Conservation (phyloP, 2,797 vertebrate species). For the Alectoris magna region DNA sequence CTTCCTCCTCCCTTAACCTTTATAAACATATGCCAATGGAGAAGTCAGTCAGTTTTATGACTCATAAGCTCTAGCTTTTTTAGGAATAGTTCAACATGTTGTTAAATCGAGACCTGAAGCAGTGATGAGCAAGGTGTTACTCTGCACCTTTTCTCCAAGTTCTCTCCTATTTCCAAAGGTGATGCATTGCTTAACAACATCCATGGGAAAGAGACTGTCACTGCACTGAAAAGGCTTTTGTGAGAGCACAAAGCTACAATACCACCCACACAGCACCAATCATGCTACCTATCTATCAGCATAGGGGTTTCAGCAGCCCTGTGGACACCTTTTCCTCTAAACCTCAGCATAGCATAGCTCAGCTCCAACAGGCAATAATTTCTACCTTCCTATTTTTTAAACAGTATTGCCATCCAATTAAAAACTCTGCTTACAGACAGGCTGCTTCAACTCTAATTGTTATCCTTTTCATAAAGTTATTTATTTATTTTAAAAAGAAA, state of each 20-base stretch:
- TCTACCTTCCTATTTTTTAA: neutral
- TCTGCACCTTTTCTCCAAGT: neutral
- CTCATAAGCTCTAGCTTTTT: neutral
- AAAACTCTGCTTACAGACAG: neutral
- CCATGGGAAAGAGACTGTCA: neutral
- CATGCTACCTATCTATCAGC: rapidly evolving
- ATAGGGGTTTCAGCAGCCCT: neutral
- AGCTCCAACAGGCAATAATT: neutral
- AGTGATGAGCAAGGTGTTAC: neutral
- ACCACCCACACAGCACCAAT: neutral
- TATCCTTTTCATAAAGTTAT: neutral
- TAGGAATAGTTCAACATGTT: neutral
- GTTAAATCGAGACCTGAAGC: neutral
- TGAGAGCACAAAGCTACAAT: neutral
- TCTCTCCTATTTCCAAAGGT: neutral
- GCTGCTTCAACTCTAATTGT: neutral
- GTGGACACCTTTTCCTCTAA: neutral
- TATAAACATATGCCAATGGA: neutral
- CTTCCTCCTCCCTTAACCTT: neutral
- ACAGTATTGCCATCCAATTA: neutral
- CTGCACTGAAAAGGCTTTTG: rapidly evolving
- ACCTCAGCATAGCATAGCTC: neutral
- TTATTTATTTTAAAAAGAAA: neutral
- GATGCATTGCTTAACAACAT: neutral
- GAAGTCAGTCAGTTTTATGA: neutral